Evolutionary conservation across 1,140 invertebrate genomes (phyloP), one percentile per base, ranked within the genome.

Genomic region (Magallana angulata): DNA sequence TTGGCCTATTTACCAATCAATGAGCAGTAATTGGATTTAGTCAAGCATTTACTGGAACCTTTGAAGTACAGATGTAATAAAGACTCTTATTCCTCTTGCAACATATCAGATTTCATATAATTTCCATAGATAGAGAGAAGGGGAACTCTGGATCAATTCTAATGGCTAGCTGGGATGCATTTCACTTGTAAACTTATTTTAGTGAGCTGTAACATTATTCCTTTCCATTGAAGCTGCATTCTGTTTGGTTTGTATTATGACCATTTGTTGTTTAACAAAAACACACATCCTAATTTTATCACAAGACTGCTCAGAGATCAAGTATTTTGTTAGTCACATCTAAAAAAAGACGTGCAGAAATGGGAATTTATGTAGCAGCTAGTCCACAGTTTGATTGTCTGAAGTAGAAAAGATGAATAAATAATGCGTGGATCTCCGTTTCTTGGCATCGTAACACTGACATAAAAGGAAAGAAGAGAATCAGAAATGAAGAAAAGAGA

Each of bases 61-160:
- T 76, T 76, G 68, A 76, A 76, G 24, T 76, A 24, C 30, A 76
- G 36, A 76, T 76, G 68, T 30, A 76, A 76, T 36, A 30, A 36
- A 30, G 68, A 12, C 8, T 48, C 12, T 36, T 76, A 76, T 76
- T 76, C 30, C 24, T 76, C 68, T 30, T 76, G 24, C 11, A 5
- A 48, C 36, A 48, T 76, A 76, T 76, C 24, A 76, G 68, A 76
- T 76, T 76, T 76, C 68, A 76, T 30, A 76, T 62, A 12, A 62
- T 76, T 76, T 76, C 18, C 68, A 76, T 12, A 76, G 14, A 62
- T 12, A 14, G 11, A 62, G 60, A n/a, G 14, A n/a, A 30, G 36
- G 68, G 36, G 68, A 18, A 12, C 24, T 30, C 12, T 9, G 7
- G 68, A 76, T 76, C 68, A 76, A 76, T 76, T 76, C 68, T 36